A percentile compares a stretch with the other conserved stretches of the same genome.
These are phyloP conservation scores for Stenolophus ochropezus DNA, from an alignment of 2,888 invertebrate genomes.

Conservation along the genomic window DNA sequence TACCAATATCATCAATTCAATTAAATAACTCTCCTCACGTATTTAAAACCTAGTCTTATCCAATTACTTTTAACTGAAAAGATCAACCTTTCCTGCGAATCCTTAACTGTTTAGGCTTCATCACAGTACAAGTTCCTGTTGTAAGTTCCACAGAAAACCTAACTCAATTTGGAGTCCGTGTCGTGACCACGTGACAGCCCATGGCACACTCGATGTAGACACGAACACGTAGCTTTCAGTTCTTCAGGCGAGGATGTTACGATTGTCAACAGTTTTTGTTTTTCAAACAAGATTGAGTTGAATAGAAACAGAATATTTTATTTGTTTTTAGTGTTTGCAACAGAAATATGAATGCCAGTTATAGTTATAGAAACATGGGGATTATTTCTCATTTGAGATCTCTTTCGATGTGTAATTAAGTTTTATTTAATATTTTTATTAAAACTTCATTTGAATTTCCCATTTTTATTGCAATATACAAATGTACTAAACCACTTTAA, in stretches of 20 bases:
- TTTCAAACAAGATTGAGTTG: background rate
- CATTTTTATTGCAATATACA: background rate
- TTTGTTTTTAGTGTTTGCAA: background rate
- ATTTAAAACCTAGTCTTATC: background rate
- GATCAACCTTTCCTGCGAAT: background rate
- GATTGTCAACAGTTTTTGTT: background rate
- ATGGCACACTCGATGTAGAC: background rate
- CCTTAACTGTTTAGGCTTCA: slow-evolving; percentile 5
- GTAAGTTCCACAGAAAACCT: background rate
- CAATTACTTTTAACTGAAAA: background rate
- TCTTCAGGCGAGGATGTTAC: background rate
- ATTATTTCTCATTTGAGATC: too few species aligned
- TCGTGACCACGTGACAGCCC: background rate
- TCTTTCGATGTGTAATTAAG: background rate
- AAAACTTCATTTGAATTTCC: background rate
- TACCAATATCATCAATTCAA: too few species aligned
- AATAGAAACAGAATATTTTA: background rate
- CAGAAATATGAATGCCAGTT: background rate
- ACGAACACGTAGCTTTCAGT: slow-evolving; percentile 5
- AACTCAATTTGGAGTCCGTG: slow-evolving; percentile 28
- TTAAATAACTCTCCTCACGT: too few species aligned
- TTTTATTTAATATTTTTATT: background rate
- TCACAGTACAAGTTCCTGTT: slow-evolving; percentile 4
- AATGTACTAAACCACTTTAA: too few species aligned
- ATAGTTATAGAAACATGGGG: background rate